A percentile compares a stretch with the other conserved stretches of the same genome.
phyloP scores from a whole-genome alignment of 2,797 vertebrate genomes.

The Stomatorhinus walkeri region DNA sequence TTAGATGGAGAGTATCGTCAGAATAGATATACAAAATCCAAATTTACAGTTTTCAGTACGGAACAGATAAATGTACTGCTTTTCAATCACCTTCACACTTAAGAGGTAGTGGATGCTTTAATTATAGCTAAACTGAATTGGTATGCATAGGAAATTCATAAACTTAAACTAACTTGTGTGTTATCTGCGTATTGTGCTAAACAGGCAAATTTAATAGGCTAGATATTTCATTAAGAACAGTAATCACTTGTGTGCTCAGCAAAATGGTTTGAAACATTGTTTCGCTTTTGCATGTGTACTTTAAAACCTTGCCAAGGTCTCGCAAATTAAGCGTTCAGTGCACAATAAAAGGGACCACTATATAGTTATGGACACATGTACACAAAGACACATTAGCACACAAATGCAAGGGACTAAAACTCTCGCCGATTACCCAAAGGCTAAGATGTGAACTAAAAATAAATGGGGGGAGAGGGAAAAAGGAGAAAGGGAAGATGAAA shows the following conservation, averaged over 20 bases:
- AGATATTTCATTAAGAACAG: not conserved
- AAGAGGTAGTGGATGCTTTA: slow-evolving; percentile 23
- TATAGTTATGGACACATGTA: not conserved
- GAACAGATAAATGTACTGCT: slow-evolving; percentile 28
- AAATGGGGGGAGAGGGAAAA: not conserved
- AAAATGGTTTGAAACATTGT: not conserved
- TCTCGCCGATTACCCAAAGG: not conserved
- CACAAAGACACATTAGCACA: not conserved
- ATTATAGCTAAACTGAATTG: slow-evolving; percentile 27
- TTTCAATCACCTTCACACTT: slow-evolving; percentile 24
- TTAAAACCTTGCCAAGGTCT: not conserved
- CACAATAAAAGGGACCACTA: not conserved
- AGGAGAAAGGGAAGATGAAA: slow-evolving; percentile 29
- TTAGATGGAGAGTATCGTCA: slow-evolving; percentile 32
- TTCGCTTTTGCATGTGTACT: not conserved
- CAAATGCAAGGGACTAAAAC: not conserved
- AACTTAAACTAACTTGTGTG: not conserved
- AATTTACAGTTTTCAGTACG: slow-evolving; percentile 43
- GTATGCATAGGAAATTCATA: slow-evolving; percentile 15
- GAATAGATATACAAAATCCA: not conserved
- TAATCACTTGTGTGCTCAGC: not conserved
- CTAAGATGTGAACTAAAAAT: not conserved
- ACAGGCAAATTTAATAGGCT: not conserved
- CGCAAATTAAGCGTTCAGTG: not conserved
- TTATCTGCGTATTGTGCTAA: slow-evolving; percentile 12